These are phyloP conservation scores for Norana najaformis DNA, from an alignment of 2,888 invertebrate genomes.

Conservation along the genomic window DNA sequence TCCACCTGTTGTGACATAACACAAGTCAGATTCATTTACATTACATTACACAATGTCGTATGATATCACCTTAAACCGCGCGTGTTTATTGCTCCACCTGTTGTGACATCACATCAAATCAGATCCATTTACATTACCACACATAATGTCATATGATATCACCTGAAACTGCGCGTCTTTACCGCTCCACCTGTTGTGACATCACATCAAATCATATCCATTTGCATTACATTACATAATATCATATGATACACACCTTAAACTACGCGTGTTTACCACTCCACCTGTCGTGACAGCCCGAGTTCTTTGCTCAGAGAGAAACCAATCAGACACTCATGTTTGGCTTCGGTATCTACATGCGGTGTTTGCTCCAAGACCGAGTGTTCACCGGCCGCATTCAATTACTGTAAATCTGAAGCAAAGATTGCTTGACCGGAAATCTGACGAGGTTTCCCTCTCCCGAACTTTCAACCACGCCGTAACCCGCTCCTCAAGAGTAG, in stretches of 20 bases:
- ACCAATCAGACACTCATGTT: background rate
- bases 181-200: too few relatives aligned
- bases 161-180: too few relatives aligned
- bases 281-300: background rate
- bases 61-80: background rate
- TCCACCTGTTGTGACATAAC: too few relatives aligned
- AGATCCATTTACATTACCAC: background rate
- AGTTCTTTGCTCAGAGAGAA: background rate
- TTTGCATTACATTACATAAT: background rate
- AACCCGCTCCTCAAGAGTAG: too few relatives aligned
- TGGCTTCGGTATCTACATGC: background rate
- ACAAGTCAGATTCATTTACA: background rate
- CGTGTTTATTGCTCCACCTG: too few relatives aligned
- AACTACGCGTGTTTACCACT: too few relatives aligned
- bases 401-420: background rate
- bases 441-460: too few relatives aligned
- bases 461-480: too few relatives aligned
- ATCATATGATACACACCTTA: background rate
- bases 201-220: background rate
- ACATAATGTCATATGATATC: background rate
- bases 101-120: background rate
- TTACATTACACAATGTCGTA: background rate
- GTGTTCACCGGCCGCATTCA: background rate
- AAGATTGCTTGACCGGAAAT: background rate
- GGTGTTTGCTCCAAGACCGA: background rate